Conservation (phyloP, 2,113 vertebrate species). For the Alosa alosa region DNA sequence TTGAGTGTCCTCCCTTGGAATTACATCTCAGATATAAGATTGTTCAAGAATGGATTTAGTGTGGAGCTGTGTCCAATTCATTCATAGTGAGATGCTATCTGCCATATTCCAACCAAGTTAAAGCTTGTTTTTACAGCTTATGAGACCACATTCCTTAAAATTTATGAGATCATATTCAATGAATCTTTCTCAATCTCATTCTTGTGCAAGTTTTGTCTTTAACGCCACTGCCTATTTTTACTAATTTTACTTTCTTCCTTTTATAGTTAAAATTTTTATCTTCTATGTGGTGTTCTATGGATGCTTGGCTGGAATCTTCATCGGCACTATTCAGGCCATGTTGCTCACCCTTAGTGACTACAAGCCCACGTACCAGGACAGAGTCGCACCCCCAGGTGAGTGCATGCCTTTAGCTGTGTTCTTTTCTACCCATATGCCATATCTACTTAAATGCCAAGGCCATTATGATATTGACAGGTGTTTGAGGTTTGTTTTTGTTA, state of each 20-base stretch:
- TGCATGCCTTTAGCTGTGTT: neutral
- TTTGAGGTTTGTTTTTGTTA: neutral
- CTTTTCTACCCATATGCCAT: conserved; percentile 1
- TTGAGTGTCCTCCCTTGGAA: neutral
- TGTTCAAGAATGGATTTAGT: too few relatives aligned
- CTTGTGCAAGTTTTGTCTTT: neutral
- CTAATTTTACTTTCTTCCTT: conserved; percentile 14
- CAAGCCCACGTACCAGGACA: conserved; percentile 96
- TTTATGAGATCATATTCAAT: neutral
- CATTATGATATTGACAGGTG: neutral
- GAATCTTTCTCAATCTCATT: neutral
- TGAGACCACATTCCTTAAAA: neutral
- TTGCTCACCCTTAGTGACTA: conserved; percentile 89
- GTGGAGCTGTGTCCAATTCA: neutral
- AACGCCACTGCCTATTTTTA: neutral
- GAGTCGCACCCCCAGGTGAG: conserved; percentile 97
- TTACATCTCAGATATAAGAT: too few relatives aligned
- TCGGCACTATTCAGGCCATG: conserved; percentile 96
- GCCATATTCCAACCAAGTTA: neutral
- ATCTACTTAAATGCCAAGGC: conserved; percentile 12
- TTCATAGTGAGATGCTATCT: neutral
- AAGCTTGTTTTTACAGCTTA: neutral
- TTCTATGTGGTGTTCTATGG: conserved; percentile 98
- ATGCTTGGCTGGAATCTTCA: conserved; percentile 95
- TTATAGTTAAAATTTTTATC: conserved; percentile 89